These are phyloP conservation scores for Lasius platythorax DNA, from an alignment of 2,888 invertebrate genomes.

Conservation along the genomic window DNA sequence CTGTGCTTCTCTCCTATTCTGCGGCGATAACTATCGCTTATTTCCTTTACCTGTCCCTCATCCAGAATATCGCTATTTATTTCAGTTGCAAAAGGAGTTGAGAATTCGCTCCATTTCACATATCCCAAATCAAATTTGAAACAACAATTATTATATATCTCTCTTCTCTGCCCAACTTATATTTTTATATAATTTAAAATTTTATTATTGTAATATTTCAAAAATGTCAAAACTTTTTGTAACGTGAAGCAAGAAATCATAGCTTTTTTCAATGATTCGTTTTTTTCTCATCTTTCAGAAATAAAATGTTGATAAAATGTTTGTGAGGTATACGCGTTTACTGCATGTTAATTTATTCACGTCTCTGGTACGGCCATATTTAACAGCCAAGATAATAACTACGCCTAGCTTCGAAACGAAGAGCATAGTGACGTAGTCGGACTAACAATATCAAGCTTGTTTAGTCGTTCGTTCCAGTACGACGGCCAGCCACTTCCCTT, in stretches of 20 bases:
- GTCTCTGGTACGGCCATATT: constrained; percentile 32
- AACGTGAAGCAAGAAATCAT: background rate
- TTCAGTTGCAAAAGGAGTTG: constrained; percentile 20
- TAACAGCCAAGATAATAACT: constrained; percentile 48
- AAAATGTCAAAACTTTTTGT: background rate
- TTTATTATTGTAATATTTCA: constrained; percentile 8
- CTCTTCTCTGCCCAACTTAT: background rate
- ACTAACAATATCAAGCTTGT: constrained; percentile 53
- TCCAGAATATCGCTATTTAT: background rate
- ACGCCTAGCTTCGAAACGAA: constrained; percentile 41
- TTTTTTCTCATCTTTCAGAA: background rate
- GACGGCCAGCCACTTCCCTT: constrained; percentile 48
- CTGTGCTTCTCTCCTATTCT: constrained; percentile 14
- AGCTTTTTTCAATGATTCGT: background rate
- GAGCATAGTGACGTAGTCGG: constrained; percentile 35
- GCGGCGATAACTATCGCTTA: constrained; percentile 47
- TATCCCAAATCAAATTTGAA: background rate
- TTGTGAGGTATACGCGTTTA: background rate
- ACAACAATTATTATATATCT: background rate
- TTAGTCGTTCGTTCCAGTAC: constrained; percentile 52
- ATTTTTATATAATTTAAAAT: background rate
- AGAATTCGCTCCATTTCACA: constrained; percentile 2
- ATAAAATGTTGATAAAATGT: background rate
- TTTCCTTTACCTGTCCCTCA: constrained; percentile 42
- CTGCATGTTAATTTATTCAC: constrained; percentile 42